Conservation (phyloP, 2,888 invertebrate species). For the Cyrtodaria siliqua region DNA sequence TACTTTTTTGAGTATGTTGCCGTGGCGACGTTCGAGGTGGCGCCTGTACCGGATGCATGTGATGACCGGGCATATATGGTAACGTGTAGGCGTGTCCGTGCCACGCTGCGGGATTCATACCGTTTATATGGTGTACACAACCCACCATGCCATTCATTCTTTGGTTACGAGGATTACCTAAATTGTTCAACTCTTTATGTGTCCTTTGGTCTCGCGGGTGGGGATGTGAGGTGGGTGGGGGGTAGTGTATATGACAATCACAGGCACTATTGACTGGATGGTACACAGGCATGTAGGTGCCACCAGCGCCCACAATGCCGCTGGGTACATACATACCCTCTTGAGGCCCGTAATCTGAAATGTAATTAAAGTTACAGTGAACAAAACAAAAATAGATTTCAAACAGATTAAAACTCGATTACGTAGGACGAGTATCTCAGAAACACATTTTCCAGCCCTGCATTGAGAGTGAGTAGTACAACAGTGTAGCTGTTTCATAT, state of each 20-base stretch:
- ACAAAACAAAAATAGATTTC: no score
- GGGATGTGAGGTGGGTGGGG: constrained; percentile 31
- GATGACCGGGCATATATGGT: constrained; percentile 51
- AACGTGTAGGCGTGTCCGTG: constrained; percentile 60
- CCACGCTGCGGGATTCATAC: constrained; percentile 46
- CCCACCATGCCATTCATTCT: constrained; percentile 57
- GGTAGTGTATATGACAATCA: constrained; percentile 56
- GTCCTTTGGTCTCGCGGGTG: constrained; percentile 32
- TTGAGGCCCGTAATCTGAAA: constrained; percentile 54
- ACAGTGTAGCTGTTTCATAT: no score
- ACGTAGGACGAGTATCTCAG: no score
- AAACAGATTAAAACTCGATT: no score
- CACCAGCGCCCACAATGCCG: constrained; percentile 15
- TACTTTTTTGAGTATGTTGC: constrained; percentile 10
- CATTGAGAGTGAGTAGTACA: no score
- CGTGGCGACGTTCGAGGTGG: constrained; percentile 37
- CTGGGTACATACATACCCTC: constrained; percentile 47
- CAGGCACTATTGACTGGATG: constrained; percentile 63
- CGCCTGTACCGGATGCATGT: constrained; percentile 33
- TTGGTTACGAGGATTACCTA: constrained; percentile 47
- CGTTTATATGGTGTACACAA: constrained; percentile 53
- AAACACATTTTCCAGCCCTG: no score
- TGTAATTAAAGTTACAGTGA: no score
- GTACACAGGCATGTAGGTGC: constrained; percentile 53
- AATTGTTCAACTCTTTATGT: constrained; percentile 36